These are phyloP conservation scores for Lasioglossum vierecki DNA, from an alignment of 2,888 invertebrate species.

Conservation along the genomic window DNA sequence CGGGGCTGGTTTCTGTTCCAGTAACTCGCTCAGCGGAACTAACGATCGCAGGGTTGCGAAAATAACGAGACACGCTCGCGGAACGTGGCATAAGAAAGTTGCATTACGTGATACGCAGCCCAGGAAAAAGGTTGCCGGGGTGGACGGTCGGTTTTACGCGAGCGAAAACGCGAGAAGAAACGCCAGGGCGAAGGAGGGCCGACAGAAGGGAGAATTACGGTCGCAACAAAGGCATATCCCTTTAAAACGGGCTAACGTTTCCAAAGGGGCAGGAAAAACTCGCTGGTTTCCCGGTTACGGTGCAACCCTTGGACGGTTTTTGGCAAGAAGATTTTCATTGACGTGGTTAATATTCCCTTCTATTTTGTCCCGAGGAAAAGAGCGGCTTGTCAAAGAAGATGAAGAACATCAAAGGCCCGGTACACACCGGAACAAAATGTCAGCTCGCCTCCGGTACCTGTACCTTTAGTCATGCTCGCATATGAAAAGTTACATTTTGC, in stretches of 20 bases:
- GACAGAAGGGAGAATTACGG: slow-evolving; percentile 40
- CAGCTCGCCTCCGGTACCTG: background rate
- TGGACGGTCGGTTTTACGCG: slow-evolving; percentile 13
- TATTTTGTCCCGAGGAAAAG: slow-evolving; percentile 27
- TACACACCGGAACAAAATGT: background rate
- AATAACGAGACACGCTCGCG: slow-evolving; percentile 43
- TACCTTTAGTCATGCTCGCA: background rate
- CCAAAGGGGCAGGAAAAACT: slow-evolving; percentile 9
- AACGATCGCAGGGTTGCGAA: slow-evolving; percentile 46
- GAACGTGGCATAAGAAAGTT: slow-evolving; percentile 36
- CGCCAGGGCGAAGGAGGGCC: background rate
- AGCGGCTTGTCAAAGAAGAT: slow-evolving; percentile 8
- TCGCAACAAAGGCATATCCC: slow-evolving; percentile 55
- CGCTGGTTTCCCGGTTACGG: slow-evolving; percentile 35
- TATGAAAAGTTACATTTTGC: background rate
- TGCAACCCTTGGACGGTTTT: slow-evolving; percentile 44
- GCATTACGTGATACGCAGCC: slow-evolving; percentile 14
- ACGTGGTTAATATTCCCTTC: slow-evolving; percentile 61
- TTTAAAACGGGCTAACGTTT: slow-evolving; percentile 37
- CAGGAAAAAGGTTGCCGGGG: slow-evolving; percentile 15
- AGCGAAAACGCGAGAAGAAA: background rate
- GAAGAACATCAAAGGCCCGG: slow-evolving; percentile 2
- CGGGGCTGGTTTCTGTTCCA: background rate
- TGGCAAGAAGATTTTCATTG: slow-evolving; percentile 57
- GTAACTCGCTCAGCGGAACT: slow-evolving; percentile 26